Percentiles rank a stretch among this genome's conserved stretches.
Evolutionary conservation across 2,888 invertebrate genomes (phyloP).

Genomic region (Drosophila yooni): DNA sequence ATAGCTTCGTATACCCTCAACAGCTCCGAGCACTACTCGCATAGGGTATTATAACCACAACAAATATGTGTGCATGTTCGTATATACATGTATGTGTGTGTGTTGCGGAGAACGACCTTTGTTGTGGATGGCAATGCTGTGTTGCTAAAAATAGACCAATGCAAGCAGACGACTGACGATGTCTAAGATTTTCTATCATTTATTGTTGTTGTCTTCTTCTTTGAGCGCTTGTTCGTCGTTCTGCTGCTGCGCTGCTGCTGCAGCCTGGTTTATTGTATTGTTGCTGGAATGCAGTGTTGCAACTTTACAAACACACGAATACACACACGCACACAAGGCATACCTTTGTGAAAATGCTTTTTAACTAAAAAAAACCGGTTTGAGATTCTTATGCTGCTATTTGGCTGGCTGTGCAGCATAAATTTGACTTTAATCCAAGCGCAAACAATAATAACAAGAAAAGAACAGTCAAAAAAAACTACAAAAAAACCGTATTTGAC

Average conservation of each 20-base stretch:
- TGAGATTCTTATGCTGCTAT: slow-evolving; percentile 65
- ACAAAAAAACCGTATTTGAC: slow-evolving; percentile 53
- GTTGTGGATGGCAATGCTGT: slow-evolving; percentile 63
- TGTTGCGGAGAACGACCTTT: slow-evolving; percentile 72
- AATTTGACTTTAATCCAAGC: slow-evolving; percentile 42
- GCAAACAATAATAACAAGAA: slow-evolving; percentile 28
- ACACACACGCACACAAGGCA: slow-evolving; percentile 19
- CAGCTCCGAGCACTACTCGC: not conserved
- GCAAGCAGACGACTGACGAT: slow-evolving; percentile 47
- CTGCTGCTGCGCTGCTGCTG: slow-evolving; percentile 27
- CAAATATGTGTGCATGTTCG: slow-evolving; percentile 17
- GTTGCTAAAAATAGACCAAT: slow-evolving; percentile 79
- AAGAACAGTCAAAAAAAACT: slow-evolving; percentile 7
- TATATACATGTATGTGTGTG: not conserved
- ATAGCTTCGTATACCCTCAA: not conserved
- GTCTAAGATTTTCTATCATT: slow-evolving; percentile 75
- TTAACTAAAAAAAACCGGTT: slow-evolving; percentile 67
- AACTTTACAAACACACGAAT: slow-evolving; percentile 60
- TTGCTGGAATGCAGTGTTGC: slow-evolving; percentile 78
- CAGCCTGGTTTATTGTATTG: slow-evolving; percentile 36
- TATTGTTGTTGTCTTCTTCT: slow-evolving; percentile 54
- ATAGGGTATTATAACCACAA: slow-evolving; percentile 37
- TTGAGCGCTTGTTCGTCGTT: slow-evolving; percentile 32
- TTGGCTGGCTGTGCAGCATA: slow-evolving; percentile 56
- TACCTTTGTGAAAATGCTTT: slow-evolving; percentile 70